These are phyloP conservation scores for Tokudaia muenninki DNA, from an alignment of 2,797 vertebrate species.

Conservation along the genomic window DNA sequence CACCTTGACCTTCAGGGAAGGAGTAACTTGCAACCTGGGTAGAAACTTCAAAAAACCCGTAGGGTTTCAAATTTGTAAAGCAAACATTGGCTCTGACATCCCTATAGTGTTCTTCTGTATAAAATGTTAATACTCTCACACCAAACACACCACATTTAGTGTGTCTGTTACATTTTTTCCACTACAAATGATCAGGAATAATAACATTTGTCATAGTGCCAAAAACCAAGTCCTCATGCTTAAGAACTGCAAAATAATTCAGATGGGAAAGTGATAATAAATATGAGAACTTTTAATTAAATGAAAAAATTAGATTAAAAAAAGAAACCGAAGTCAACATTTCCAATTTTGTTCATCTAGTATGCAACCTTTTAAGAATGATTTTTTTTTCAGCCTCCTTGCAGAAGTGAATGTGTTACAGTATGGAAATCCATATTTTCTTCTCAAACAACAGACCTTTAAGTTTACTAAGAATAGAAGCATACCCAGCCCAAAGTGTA, in stretches of 20 bases:
- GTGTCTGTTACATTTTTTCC: not conserved
- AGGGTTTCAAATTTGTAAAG: not conserved
- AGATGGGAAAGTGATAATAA: not conserved
- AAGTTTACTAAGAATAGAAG: conserved; percentile 14
- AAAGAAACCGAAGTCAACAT: not conserved
- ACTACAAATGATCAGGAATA: not conserved
- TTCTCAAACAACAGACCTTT: not conserved
- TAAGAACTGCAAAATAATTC: conserved; percentile 28
- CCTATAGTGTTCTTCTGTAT: not conserved
- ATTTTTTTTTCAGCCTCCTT: not conserved
- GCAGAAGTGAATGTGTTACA: not conserved
- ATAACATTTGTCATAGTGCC: not conserved
- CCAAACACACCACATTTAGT: not conserved
- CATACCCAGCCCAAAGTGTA: not conserved
- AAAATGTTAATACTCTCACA: conserved; percentile 8
- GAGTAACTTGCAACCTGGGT: not conserved
- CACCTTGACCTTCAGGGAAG: not conserved
- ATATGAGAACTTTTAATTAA: not conserved
- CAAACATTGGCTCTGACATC: not conserved
- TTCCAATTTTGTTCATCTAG: not conserved
- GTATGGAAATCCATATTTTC: not conserved
- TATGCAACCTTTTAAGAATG: not conserved
- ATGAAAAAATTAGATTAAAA: not conserved
- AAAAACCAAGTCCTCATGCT: not conserved
- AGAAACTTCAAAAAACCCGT: not conserved